Evolutionary conservation across 2,888 invertebrate species (phyloP).

Genomic region (Meteorus cinctellus): DNA sequence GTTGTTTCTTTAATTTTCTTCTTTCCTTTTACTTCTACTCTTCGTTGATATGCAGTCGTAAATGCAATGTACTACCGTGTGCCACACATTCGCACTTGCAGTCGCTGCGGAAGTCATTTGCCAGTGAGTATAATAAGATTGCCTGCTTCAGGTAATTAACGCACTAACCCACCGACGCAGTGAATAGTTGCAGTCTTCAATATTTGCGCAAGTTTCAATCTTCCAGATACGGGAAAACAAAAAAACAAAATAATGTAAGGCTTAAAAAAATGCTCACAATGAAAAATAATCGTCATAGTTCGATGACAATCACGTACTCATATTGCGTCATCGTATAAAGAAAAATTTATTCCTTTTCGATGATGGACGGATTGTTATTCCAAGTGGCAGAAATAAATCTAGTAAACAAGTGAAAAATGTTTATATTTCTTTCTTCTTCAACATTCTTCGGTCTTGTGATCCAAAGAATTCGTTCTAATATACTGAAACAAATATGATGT

Average conservation of each 20-base stretch:
- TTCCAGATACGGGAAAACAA: neutral
- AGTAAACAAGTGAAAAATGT: neutral
- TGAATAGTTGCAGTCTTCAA: conserved; percentile 56
- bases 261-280: neutral
- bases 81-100: conserved; percentile 8
- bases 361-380: neutral
- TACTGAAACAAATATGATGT: no score
- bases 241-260: neutral
- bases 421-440: conserved; percentile 13
- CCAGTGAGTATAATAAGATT: conserved; percentile 64
- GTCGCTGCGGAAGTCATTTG: conserved; percentile 68
- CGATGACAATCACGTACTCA: neutral
- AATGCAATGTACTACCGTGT: neutral
- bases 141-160: conserved; percentile 61
- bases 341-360: conserved; percentile 5
- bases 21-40: neutral
- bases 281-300: neutral
- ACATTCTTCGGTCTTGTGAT: neutral
- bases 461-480: no score
- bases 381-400: neutral
- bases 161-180: conserved; percentile 66
- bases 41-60: neutral
- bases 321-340: conserved; percentile 10
- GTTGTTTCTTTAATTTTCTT: conserved; percentile 1
- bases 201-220: conserved; percentile 19